These are phyloP conservation scores for Hemistola chrysoprasaria DNA, from an alignment of 2,888 invertebrate species.

Conservation along the genomic window DNA sequence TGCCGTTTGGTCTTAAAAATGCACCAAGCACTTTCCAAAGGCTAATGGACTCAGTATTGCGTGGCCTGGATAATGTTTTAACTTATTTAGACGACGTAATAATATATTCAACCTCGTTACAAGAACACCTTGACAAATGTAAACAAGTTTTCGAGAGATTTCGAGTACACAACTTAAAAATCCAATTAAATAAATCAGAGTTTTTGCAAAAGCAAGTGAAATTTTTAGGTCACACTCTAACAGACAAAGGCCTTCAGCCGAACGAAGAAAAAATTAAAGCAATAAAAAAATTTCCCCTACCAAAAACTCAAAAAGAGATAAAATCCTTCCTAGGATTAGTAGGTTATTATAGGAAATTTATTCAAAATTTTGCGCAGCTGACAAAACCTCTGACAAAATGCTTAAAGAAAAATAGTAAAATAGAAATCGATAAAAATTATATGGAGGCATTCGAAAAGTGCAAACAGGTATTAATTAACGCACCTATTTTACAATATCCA, in stretches of 20 bases:
- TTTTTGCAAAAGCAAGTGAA: neutral
- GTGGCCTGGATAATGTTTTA: neutral
- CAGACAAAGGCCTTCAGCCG: slow-evolving; percentile 31
- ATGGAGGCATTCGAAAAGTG: neutral
- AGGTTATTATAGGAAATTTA: no score
- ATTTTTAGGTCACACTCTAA: slow-evolving; percentile 28
- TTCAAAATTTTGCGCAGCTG: no score
- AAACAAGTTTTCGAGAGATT: no score
- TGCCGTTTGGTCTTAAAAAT: no score
- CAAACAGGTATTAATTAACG: no score
- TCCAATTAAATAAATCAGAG: neutral
- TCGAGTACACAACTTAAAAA: neutral
- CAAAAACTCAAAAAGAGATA: slow-evolving; percentile 27
- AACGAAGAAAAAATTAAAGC: slow-evolving; percentile 36
- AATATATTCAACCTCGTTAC: neutral
- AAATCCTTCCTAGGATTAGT: no score
- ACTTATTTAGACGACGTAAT: neutral
- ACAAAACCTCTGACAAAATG: no score
- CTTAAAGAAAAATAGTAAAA: no score
- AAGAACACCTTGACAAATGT: no score
- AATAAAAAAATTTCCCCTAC: slow-evolving; percentile 30
- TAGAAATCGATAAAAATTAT: neutral
- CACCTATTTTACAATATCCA: no score
- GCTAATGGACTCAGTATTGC: no score
- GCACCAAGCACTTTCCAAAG: no score